These are phyloP conservation scores for Chloroclysta siterata DNA, from an alignment of 2,888 invertebrate genomes.

Conservation along the genomic window DNA sequence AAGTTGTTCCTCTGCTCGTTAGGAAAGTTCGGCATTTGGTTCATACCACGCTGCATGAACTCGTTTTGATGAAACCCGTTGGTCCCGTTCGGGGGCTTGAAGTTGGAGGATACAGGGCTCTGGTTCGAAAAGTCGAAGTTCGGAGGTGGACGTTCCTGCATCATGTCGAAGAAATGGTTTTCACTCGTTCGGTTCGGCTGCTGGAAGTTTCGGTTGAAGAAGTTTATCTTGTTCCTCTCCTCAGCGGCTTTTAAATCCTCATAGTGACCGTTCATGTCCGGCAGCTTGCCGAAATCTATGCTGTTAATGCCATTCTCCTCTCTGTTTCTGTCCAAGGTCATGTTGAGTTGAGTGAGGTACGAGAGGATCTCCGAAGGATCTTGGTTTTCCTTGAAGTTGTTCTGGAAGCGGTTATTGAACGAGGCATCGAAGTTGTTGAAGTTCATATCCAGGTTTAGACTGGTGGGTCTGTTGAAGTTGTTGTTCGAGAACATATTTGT, in stretches of 20 bases:
- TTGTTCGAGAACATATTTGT: conserved; percentile 65
- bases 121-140: conserved; percentile 66
- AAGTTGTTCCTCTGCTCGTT: conserved; percentile 66
- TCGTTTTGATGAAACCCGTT: conserved; percentile 75
- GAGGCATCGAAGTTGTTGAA: conserved; percentile 65
- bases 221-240: conserved; percentile 61
- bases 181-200: conserved; percentile 66
- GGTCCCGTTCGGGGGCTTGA: conserved; percentile 62
- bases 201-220: conserved; percentile 57
- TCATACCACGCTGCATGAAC: conserved; percentile 67
- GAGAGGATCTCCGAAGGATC: conserved; percentile 67
- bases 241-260: conserved; percentile 67
- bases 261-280: conserved; percentile 69
- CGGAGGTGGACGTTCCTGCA: conserved; percentile 62
- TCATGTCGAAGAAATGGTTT: conserved; percentile 68
- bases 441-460: conserved; percentile 73
- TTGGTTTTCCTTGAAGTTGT: conserved; percentile 70
- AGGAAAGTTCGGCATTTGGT: conserved; percentile 63
- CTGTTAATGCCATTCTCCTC: conserved; percentile 62
- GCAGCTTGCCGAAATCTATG: conserved; percentile 67
- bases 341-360: conserved; percentile 70
- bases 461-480: conserved; percentile 70
- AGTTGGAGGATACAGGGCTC: conserved; percentile 5
- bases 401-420: conserved; percentile 64
- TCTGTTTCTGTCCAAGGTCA: conserved; percentile 61